Evolutionary conservation across 2,113 vertebrate species (phyloP).

Genomic region (Eulemur macaco): DNA sequence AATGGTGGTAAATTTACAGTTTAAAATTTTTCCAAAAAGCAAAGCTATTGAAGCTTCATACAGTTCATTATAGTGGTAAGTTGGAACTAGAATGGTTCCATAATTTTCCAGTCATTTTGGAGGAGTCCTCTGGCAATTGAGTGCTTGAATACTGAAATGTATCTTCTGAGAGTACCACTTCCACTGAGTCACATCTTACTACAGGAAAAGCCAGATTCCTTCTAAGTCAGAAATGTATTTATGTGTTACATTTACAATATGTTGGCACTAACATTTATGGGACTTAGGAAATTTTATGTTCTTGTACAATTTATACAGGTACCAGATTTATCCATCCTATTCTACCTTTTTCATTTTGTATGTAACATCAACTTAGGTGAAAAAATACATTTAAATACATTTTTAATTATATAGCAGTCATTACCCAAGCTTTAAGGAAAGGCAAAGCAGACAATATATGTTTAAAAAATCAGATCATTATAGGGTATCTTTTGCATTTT

Average conservation of each 20-base stretch:
- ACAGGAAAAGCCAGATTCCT: not conserved
- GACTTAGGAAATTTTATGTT: not conserved
- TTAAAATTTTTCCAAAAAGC: not conserved
- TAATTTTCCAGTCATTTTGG: not conserved
- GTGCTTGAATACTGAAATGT: not conserved
- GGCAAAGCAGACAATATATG: constrained; percentile 26
- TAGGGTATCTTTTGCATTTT: constrained; percentile 69
- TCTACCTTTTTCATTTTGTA: not conserved
- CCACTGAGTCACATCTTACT: not conserved
- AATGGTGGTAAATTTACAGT: not conserved
- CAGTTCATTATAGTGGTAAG: not conserved
- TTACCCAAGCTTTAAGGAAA: constrained; percentile 28
- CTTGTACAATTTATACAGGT: not conserved
- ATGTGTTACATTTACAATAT: not conserved
- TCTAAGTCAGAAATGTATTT: not conserved
- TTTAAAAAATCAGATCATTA: constrained; percentile 57
- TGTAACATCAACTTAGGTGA: not conserved
- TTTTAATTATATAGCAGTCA: not conserved
- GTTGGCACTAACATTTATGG: not conserved
- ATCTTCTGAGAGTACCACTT: not conserved
- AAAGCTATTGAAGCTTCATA: not conserved
- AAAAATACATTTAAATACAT: not conserved
- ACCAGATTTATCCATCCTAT: not conserved
- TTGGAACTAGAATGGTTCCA: not conserved
- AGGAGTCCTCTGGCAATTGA: not conserved